Evolutionary conservation across 2,113 vertebrate genomes (phyloP), one percentile per base, ranked within the genome.

Genomic region (Zootoca vivipara): DNA sequence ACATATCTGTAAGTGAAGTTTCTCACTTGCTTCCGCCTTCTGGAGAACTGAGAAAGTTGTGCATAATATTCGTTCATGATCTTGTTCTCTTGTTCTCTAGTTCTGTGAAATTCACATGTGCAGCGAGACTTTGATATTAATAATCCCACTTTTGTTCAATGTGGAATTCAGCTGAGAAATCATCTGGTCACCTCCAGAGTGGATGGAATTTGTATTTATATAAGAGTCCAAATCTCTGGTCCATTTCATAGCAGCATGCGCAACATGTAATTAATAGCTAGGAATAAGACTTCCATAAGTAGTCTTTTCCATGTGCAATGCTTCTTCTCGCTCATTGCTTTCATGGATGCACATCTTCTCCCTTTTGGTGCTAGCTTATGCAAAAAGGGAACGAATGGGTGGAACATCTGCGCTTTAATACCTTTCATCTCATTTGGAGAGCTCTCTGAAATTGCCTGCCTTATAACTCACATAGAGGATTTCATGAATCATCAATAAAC

Each of bases 401-500:
- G 46, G 69, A 40, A 4, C 83, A 86, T 22, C 1, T 87, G 3
- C 79, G 52, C 33, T 90, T 87, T 78, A 92, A 87, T 85, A 52
- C 28, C 56, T 75, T 89, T 75, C 72, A 87, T 86, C 85, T 90
- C 73, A 90, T 58, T 78, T 91, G 64, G 79, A 38, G 86, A 33
- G 46, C 65, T 81, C n/a, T 73, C 46, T 87, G 8, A 88, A 89
- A 88, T 67, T 73, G 64, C 67, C 18, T 1, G 0, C 35, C 7
- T 87, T 90, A 85, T 42, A 89, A 58, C n/a, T 90, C 42, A 40
- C 42, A n/a, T 2, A n/a, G 85, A 89, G 67, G 35, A 87, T 92
- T 89, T 89, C 46, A 89, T 77, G 64, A 89, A 78, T 24, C 73
- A 82, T 73, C 79, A 87, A 89, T 90, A 58, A 93, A 89, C 87